Conservation (phyloP, 2,888 invertebrate species). For the Acanthosepion esculentum region DNA sequence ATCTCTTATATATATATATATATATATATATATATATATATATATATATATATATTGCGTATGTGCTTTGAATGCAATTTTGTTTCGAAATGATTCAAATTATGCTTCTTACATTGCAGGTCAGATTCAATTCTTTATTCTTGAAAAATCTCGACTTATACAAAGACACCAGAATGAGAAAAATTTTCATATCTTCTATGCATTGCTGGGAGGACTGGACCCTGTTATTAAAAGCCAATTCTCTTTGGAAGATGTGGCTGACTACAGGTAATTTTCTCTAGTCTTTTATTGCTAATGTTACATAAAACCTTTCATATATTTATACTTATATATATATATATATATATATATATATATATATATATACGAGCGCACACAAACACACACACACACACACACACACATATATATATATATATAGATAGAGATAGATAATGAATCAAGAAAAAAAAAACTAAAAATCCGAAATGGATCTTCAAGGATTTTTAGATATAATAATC, state of each 20-base stretch:
- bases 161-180: slow-evolving; percentile 59
- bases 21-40: slow-evolving; percentile 35
- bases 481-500: no score
- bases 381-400: not conserved
- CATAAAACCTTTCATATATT: not conserved
- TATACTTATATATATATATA: not conserved
- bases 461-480: no score
- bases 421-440: no score
- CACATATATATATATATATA: not conserved
- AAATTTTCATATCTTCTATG: slow-evolving; percentile 69
- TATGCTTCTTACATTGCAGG: slow-evolving; percentile 55
- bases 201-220: slow-evolving; percentile 62
- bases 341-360: not conserved
- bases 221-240: slow-evolving; percentile 54
- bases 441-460: no score
- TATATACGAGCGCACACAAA: no score
- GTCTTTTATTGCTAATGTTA: not conserved
- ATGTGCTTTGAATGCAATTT: no score
- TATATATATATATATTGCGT: not conserved
- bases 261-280: slow-evolving; percentile 57
- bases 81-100: no score
- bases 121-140: slow-evolving; percentile 62
- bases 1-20: not conserved
- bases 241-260: slow-evolving; percentile 56
- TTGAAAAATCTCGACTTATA: slow-evolving; percentile 68